Base-by-base conservation (phyloP, 2,888 invertebrate genomes). In the Microplitis manilae region DNA sequence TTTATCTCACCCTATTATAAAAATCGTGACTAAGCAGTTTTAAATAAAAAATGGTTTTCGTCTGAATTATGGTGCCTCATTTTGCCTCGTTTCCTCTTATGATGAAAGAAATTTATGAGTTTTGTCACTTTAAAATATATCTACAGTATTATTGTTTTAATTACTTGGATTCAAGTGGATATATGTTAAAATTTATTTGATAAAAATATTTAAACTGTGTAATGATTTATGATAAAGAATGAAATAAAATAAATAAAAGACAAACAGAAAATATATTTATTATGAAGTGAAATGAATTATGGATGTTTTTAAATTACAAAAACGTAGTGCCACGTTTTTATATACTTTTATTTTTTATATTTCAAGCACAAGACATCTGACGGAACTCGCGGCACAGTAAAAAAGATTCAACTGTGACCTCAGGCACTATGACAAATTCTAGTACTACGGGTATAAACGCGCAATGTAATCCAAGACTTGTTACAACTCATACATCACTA, bases 371-470 rank as follows among this genome's bases (percentile, higher is more conserved):
- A 20, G n/a, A 62, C 38, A 62, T 62, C 9, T 62, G 62, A 62
- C 20, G 20, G 62, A 15, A 15, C 7, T 2, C n/a, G 15, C n/a
- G 20, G 20, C 4, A 62, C 62, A 15, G n/a, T 70, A 5, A 38
- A 30, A 39, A 6, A 62, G 40, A 72, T 72, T 72, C 41, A 64
- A 39, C 40, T 40, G 17, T 64, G 17, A 30, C 59, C 38, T 13
- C n/a, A 38, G 38, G 39, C 38, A n/a, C 30, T 70, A 30, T 75
- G 75, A 75, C 64, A 75, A 75, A 70, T 75, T 40, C 50, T 6
- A 50, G 64, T 68, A 61, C 61, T 39, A 17, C 61, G 20, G 64
- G 64, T 13, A 17, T 68, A 64, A 75, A 75, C 40, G 70, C 39
- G 40, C n/a, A 69, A 50, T 64, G 64, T 62, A 69, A 75, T 69